Evolutionary conservation across 1,140 invertebrate species (phyloP).

Genomic region (Apis cerana): DNA sequence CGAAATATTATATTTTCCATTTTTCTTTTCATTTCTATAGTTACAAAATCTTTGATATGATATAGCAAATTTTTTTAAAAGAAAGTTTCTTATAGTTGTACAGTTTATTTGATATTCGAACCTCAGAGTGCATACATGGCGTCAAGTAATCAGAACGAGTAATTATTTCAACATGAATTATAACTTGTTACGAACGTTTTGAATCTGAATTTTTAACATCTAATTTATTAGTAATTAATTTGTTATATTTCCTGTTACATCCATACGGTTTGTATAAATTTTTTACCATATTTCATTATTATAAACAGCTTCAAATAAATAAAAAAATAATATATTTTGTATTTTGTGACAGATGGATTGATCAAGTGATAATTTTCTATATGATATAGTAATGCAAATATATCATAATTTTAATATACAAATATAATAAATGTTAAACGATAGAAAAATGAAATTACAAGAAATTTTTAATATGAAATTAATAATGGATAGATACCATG

Average conservation of each 20-base stretch:
- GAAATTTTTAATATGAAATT: slow-evolving; percentile 10
- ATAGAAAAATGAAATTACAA: neutral
- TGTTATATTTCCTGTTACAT: neutral
- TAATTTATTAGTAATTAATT: neutral
- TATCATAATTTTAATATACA: neutral
- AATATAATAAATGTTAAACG: too few relatives aligned
- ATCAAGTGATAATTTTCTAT: neutral
- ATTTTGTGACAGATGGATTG: neutral
- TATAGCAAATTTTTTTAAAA: neutral
- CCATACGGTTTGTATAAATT: neutral
- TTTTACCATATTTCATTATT: neutral
- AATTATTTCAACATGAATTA: slow-evolving; percentile 25
- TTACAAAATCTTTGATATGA: neutral
- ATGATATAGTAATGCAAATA: neutral
- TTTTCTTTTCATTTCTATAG: neutral
- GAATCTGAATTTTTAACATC: neutral
- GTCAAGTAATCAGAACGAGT: slow-evolving; percentile 3
- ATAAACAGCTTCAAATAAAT: neutral
- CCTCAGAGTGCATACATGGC: neutral
- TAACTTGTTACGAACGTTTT: neutral
- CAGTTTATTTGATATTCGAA: neutral
- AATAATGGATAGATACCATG: too few relatives aligned
- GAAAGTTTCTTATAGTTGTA: neutral
- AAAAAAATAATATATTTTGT: neutral
- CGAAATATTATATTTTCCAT: neutral